Evolutionary conservation across 2,888 invertebrate species (phyloP).

Genomic region (Ceratothoa steindachneri): DNA sequence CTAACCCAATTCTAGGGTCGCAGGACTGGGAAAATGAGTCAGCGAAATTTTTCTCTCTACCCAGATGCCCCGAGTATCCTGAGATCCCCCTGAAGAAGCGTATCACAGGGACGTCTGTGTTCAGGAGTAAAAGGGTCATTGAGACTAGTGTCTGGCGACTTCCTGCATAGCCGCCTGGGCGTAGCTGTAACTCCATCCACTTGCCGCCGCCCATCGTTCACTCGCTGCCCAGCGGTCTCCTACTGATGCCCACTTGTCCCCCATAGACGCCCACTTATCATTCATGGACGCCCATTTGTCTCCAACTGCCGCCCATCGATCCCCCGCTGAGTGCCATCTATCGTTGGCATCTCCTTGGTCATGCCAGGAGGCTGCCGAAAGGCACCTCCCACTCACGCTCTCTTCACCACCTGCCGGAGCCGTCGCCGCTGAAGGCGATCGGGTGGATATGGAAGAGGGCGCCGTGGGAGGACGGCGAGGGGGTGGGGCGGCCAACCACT

Average conservation of each 20-base stretch:
- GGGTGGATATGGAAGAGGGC: conserved; percentile 16
- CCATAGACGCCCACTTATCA: conserved; percentile 4
- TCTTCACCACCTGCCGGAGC: conserved; percentile 7
- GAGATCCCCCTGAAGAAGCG: conserved; percentile 5
- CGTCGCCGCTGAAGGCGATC: background rate
- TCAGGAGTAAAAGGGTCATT: conserved; percentile 22
- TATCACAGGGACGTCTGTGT: background rate
- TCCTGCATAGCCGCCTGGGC: conserved; percentile 42
- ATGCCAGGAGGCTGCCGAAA: conserved; percentile 27
- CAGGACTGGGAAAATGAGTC: too few relatives aligned
- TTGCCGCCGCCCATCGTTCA: conserved; percentile 38
- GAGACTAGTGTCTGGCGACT: conserved; percentile 35
- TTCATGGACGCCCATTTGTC: conserved; percentile 12
- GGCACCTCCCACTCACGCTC: conserved; percentile 16
- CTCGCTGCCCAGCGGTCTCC: conserved; percentile 19
- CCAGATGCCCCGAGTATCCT: background rate
- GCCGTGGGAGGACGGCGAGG: conserved; percentile 35
- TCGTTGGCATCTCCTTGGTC: conserved; percentile 2
- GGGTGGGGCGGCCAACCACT: conserved; percentile 46
- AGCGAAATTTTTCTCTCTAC: too few relatives aligned
- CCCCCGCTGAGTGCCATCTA: background rate
- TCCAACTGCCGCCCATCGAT: background rate
- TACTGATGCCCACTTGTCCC: conserved; percentile 1
- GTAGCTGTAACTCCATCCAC: conserved; percentile 42
- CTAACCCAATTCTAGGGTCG: too few relatives aligned